phyloP scores from a whole-genome alignment of 2,797 vertebrate species.

The Eulemur rubriventer region DNA sequence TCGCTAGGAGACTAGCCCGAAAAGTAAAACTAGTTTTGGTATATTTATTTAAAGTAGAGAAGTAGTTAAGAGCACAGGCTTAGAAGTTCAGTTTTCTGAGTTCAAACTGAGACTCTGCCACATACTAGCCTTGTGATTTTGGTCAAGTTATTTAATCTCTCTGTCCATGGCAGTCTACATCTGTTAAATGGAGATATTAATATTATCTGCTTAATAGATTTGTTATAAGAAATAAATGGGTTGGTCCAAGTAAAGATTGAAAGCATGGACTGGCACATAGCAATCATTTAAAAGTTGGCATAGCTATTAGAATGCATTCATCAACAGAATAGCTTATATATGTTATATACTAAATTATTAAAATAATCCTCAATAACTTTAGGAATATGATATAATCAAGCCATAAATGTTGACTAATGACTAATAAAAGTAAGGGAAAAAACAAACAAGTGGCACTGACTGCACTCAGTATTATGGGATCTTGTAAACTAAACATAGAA shows the following conservation, averaged over 20 bases:
- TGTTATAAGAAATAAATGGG: background rate
- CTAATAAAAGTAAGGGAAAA: background rate
- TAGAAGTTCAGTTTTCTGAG: background rate
- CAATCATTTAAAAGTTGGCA: background rate
- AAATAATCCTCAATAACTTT: background rate
- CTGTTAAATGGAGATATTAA: background rate
- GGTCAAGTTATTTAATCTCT: background rate
- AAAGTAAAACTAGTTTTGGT: background rate
- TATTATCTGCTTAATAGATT: background rate
- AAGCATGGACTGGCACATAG: background rate
- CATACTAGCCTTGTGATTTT: background rate
- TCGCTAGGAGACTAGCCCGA: background rate
- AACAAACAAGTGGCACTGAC: background rate
- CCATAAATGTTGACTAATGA: background rate
- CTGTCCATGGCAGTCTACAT: background rate
- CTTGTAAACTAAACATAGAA: background rate
- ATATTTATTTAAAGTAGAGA: background rate
- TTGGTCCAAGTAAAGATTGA: constrained; percentile 27
- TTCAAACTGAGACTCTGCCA: background rate
- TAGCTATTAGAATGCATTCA: background rate
- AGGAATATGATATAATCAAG: background rate
- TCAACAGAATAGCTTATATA: background rate
- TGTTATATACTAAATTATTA: constrained; percentile 19
- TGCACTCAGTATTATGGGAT: background rate
- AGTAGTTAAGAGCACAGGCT: background rate